Conservation (phyloP, 64 coral and sea anemone genomes). For the Platygyra sinensis region DNA sequence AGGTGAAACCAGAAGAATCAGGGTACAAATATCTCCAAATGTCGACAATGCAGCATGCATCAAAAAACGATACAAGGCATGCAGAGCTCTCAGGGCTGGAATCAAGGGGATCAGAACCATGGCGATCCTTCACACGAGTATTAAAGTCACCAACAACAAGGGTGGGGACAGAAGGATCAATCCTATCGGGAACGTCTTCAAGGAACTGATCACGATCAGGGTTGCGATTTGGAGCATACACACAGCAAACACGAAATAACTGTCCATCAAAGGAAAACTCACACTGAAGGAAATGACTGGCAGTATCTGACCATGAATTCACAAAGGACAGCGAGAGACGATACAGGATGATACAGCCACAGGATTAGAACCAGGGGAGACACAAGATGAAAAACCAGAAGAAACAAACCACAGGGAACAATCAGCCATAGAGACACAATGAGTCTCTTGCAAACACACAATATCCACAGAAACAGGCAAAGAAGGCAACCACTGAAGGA, state of each 20-base stretch:
- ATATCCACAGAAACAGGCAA: neutral
- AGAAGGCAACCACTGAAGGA: neutral
- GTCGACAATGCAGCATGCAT: neutral
- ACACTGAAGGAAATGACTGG: neutral
- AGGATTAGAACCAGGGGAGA: neutral
- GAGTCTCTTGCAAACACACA: conserved; percentile 50
- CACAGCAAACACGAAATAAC: neutral
- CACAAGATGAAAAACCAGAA: neutral
- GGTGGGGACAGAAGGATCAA: conserved; percentile 17
- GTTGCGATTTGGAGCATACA: too few species aligned
- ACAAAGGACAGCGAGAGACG: neutral
- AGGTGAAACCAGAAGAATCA: neutral
- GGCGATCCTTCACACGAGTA: neutral
- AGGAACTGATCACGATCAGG: neutral
- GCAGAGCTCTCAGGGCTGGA: neutral
- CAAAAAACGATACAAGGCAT: neutral
- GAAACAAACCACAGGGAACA: conserved; percentile 11
- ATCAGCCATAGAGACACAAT: neutral
- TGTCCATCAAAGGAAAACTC: neutral
- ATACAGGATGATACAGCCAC: conserved; percentile 17
- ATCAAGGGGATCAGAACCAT: neutral
- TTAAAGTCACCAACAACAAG: conserved; percentile 59
- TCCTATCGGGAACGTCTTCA: neutral
- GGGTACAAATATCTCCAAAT: conserved; percentile 19
- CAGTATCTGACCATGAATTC: neutral